Conservation (phyloP, 2,113 vertebrate species). For the Gavia stellata region DNA sequence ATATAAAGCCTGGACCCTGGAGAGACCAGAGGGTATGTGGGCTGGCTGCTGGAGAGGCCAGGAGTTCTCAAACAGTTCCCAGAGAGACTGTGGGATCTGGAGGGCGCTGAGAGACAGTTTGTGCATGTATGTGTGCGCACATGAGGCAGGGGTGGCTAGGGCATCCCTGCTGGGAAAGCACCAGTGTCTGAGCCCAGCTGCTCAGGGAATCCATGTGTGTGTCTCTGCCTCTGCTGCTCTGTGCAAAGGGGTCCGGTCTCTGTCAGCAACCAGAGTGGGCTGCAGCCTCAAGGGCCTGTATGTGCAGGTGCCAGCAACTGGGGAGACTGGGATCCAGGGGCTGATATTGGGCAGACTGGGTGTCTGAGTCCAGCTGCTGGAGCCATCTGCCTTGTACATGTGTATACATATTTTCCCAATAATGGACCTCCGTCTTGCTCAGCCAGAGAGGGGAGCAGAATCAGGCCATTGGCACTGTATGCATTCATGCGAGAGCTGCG, state of each 20-base stretch:
- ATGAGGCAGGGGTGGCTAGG: not conserved
- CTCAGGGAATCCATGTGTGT: fast-evolving
- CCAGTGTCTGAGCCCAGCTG: not conserved
- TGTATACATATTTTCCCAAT: not conserved
- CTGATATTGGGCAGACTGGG: not conserved
- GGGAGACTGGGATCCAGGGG: not conserved
- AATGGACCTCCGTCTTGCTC: not conserved
- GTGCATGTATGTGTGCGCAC: fast-evolving
- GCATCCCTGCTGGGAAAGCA: not conserved
- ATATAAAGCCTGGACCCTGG: not conserved
- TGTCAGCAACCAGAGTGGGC: fast-evolving
- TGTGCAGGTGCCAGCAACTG: not conserved
- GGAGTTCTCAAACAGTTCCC: not conserved
- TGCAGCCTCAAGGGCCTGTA: not conserved
- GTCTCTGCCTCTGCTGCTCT: not conserved
- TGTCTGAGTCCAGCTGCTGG: not conserved
- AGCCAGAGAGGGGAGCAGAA: not conserved
- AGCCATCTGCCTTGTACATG: not conserved
- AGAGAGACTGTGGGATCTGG: not conserved
- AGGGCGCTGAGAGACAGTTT: not conserved
- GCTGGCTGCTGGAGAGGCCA: not conserved
- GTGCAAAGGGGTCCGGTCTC: not conserved
- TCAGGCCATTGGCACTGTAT: not conserved
- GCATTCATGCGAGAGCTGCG: not conserved
- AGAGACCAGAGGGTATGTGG: not conserved